These are phyloP conservation scores for Campoplex capitator DNA, from an alignment of 2,888 invertebrate species.

Conservation along the genomic window DNA sequence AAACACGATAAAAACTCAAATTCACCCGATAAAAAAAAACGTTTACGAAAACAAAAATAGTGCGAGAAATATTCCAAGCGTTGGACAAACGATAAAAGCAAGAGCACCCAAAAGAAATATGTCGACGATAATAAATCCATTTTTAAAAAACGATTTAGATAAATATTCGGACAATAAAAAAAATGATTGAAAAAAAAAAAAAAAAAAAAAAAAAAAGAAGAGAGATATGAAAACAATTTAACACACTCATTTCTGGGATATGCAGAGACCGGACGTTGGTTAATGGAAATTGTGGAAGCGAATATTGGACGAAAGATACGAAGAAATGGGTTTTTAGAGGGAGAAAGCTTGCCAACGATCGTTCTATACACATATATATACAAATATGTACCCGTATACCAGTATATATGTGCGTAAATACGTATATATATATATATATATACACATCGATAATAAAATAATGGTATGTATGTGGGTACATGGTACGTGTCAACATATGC, in stretches of 20 bases:
- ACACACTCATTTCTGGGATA: conserved; percentile 1
- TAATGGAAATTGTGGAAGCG: conserved; percentile 29
- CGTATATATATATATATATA: not conserved
- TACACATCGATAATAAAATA: conserved; percentile 16
- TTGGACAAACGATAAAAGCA: not conserved
- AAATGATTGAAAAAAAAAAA: not conserved
- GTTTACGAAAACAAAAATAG: not conserved
- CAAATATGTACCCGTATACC: not conserved
- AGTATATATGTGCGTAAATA: not conserved
- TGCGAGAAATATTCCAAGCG: not conserved
- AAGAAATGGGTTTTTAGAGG: conserved; percentile 27
- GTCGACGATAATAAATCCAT: not conserved
- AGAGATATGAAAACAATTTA: not conserved
- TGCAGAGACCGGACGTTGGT: conserved; percentile 23
- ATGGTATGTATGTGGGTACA: conserved; percentile 11
- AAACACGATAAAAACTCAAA: not conserved
- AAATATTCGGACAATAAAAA: not conserved
- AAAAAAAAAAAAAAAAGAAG: not conserved
- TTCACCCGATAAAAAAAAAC: not conserved
- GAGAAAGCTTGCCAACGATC: not conserved
- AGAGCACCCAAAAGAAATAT: not conserved
- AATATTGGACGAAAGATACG: conserved; percentile 28
- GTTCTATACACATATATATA: not conserved
- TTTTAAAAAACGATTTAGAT: not conserved
- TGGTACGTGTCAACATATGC: conserved; percentile 48